Conservation (phyloP, 2,797 vertebrate genomes). For the Cynopterus sphinx region DNA sequence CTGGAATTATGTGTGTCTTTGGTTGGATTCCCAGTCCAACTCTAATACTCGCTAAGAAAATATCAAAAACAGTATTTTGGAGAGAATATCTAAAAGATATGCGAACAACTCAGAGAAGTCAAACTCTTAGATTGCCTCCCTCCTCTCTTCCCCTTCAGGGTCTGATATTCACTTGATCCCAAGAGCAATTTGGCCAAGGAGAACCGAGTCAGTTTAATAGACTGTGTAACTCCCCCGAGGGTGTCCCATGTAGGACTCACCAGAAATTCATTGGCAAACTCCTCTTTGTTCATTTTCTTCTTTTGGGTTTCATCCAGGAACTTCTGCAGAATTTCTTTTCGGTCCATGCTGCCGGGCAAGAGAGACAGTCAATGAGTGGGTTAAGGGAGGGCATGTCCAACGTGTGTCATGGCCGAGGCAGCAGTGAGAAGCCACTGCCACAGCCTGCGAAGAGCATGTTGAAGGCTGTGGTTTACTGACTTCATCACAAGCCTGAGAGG, state of each 20-base stretch:
- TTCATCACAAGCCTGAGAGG: conserved; percentile 88
- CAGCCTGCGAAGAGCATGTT: conserved; percentile 49
- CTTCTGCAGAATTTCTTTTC: conserved; percentile 88
- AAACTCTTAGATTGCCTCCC: background rate
- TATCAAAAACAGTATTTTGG: background rate
- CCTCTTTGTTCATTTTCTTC: conserved; percentile 85
- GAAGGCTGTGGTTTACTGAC: conserved; percentile 88
- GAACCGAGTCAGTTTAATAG: background rate
- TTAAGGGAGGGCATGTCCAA: conserved; percentile 82
- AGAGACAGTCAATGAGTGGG: background rate
- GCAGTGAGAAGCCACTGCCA: conserved; percentile 63
- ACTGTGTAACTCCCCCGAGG: background rate
- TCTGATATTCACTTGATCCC: background rate
- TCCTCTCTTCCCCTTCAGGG: background rate
- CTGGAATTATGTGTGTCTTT: background rate
- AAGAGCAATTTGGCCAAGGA: background rate
- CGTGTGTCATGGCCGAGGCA: conserved; percentile 72
- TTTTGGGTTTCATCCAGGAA: conserved; percentile 86
- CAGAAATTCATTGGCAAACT: conserved; percentile 86
- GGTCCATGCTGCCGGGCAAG: conserved; percentile 85
- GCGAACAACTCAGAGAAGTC: background rate
- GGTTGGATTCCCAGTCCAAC: background rate
- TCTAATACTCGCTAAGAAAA: background rate
- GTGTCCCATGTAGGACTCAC: conserved; percentile 76
- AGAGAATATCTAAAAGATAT: background rate